A percentile compares a stretch with the other conserved stretches of the same genome.
Conservation (phyloP, 2,797 vertebrate genomes). For the Gobionotothen gibberifrons region DNA sequence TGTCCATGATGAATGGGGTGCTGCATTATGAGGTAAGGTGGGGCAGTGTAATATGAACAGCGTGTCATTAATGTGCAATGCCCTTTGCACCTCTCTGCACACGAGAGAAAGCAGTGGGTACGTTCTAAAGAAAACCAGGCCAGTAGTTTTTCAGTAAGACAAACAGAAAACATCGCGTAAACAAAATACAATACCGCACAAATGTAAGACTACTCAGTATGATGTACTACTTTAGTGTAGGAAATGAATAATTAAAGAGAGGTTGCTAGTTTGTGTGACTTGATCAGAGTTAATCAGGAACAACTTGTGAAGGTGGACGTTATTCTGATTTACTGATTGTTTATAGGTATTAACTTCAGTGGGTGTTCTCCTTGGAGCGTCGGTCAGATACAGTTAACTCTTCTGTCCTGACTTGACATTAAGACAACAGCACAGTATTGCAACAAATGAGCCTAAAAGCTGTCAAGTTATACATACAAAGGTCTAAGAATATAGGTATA, state of each 20-base stretch:
- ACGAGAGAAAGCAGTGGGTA: slow-evolving; percentile 25
- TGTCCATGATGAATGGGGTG: slow-evolving; percentile 78
- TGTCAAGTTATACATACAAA: not conserved
- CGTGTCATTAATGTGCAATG: slow-evolving; percentile 66
- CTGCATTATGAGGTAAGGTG: slow-evolving; percentile 76
- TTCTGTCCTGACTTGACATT: not conserved
- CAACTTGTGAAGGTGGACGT: not conserved
- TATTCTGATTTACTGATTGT: not conserved
- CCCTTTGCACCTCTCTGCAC: slow-evolving; percentile 56
- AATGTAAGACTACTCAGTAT: not conserved
- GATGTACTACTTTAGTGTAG: not conserved
- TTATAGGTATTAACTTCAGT: not conserved
- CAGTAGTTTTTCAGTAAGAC: no score
- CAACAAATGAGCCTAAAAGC: not conserved
- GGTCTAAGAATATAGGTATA: not conserved
- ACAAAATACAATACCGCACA: no score
- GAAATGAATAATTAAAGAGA: not conserved
- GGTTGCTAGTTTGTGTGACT: not conserved
- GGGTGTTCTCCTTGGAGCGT: not conserved
- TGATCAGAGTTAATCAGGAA: not conserved
- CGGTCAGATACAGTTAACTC: not conserved
- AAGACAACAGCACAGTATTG: not conserved
- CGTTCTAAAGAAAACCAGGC: no score
- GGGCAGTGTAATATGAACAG: slow-evolving; percentile 68
- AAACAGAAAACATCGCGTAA: no score